phyloP scores from a whole-genome alignment of 1,140 invertebrate genomes.

The Euura lappo region DNA sequence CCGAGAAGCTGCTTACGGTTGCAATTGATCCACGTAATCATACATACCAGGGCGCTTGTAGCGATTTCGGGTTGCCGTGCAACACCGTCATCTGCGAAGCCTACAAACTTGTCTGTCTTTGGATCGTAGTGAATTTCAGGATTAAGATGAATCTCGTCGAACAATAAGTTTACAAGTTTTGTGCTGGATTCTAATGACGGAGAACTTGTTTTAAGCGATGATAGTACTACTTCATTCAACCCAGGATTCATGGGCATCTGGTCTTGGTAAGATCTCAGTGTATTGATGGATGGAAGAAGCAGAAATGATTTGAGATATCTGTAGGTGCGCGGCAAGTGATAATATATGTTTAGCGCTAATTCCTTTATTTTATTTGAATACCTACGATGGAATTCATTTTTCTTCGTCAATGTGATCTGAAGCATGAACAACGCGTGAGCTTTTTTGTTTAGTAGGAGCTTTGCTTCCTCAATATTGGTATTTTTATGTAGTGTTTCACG shows the following conservation, averaged over 20 bases:
- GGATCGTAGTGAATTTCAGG: not conserved
- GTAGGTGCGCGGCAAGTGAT: not conserved
- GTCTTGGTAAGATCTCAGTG: not conserved
- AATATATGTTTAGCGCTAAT: not conserved
- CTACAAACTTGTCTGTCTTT: slow-evolving; percentile 3
- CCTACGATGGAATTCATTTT: not conserved
- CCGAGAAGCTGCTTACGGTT: not conserved
- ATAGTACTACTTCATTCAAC: not conserved
- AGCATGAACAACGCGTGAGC: not conserved
- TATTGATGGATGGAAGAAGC: slow-evolving; percentile 1
- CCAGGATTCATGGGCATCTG: slow-evolving; percentile 2
- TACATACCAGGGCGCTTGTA: too few relatives aligned
- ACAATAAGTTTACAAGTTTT: slow-evolving; percentile 1
- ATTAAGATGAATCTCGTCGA: not conserved
- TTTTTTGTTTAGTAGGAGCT: not conserved
- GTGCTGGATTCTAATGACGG: not conserved
- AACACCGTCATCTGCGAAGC: not conserved
- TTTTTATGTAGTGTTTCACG: not conserved
- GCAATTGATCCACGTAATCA: slow-evolving; percentile 2
- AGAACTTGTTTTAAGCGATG: not conserved
- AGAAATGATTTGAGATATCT: not conserved
- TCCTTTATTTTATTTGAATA: not conserved
- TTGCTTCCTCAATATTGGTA: not conserved
- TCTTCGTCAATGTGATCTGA: not conserved
- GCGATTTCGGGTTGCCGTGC: not conserved